phyloP scores from a whole-genome alignment of 2,888 invertebrate species.

The Diadromus collaris region DNA sequence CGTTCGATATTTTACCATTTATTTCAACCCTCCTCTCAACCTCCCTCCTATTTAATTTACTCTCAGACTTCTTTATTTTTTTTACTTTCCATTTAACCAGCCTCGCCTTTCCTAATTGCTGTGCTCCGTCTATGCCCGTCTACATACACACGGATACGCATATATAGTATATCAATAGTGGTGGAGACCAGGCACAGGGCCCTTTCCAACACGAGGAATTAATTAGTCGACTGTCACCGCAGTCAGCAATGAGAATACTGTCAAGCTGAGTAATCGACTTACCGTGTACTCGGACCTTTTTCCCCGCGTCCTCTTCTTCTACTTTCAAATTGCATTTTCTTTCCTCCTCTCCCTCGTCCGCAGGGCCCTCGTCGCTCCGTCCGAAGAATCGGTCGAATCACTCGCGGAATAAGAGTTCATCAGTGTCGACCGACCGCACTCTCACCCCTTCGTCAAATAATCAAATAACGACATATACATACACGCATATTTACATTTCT shows the following conservation, averaged over 20 bases:
- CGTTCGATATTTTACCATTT: slow-evolving; percentile 31
- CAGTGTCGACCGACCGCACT: slow-evolving; percentile 35
- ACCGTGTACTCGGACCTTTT: slow-evolving; percentile 63
- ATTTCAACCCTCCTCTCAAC: not conserved
- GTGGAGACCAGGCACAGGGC: not conserved
- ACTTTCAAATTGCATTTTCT: slow-evolving; percentile 15
- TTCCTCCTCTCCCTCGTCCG: not conserved
- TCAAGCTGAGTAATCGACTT: slow-evolving; percentile 70
- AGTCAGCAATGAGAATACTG: slow-evolving; percentile 26
- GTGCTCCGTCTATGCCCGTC: not conserved
- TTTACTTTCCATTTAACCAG: slow-evolving; percentile 35
- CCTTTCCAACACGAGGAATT: slow-evolving; percentile 36
- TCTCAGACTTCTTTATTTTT: not conserved
- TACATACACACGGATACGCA: not conserved
- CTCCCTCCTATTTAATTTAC: slow-evolving; percentile 12
- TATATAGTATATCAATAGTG: slow-evolving; percentile 6
- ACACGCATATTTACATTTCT: no score
- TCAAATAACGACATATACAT: not conserved
- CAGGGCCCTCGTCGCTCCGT: slow-evolving; percentile 8
- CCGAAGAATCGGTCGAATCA: slow-evolving; percentile 58
- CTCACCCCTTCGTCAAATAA: slow-evolving; percentile 31
- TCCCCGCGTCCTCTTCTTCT: slow-evolving; percentile 44
- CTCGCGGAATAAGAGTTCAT: slow-evolving; percentile 63
- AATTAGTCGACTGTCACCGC: slow-evolving; percentile 44
- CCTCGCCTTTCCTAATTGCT: slow-evolving; percentile 47